Conservation (phyloP, 2,113 vertebrate genomes). For the Catharus bicknelli region DNA sequence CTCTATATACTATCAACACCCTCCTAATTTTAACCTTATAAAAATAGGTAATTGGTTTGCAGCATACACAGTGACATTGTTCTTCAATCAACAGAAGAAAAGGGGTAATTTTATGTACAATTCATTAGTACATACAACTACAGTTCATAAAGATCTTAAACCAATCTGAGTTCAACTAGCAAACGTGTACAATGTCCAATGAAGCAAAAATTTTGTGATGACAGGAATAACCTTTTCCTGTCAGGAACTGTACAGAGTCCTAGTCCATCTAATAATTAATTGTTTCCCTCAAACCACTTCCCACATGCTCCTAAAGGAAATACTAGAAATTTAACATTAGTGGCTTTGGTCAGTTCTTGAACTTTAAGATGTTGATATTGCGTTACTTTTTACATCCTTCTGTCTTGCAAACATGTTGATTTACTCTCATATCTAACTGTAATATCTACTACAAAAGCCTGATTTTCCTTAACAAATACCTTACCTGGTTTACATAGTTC, state of each 20-base stretch:
- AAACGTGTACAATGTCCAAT: neutral
- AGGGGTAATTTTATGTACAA: neutral
- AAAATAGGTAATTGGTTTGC: neutral
- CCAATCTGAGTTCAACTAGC: neutral
- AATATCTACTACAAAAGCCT: neutral
- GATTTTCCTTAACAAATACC: neutral
- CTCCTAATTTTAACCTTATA: neutral
- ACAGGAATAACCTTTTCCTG: neutral
- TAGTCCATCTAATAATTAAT: neutral
- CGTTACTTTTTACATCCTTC: neutral
- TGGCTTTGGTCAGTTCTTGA: neutral
- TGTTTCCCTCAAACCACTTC: neutral
- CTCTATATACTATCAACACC: neutral
- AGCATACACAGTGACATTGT: neutral
- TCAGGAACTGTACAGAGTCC: neutral
- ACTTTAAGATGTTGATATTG: neutral
- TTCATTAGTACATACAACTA: neutral
- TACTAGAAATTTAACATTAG: neutral
- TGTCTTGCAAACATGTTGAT: neutral
- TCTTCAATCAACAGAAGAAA: neutral
- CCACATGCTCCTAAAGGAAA: neutral
- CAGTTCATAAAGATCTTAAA: neutral
- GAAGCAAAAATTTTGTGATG: neutral
- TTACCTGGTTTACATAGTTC: neutral
- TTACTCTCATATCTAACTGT: neutral